These are phyloP conservation scores for Molossus molossus DNA, from an alignment of 2,797 vertebrate species.

Conservation along the genomic window DNA sequence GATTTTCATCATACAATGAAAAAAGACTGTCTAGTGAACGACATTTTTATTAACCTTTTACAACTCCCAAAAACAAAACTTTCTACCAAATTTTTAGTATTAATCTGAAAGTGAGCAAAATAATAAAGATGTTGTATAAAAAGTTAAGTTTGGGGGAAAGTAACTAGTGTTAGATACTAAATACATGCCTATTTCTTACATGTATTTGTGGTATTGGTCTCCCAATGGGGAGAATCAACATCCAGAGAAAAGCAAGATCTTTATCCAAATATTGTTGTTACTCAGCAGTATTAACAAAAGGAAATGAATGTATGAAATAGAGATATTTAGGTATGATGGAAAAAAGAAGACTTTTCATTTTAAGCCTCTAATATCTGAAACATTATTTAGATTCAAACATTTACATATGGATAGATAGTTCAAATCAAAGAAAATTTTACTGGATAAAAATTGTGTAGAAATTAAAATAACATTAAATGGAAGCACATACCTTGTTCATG, in stretches of 20 bases:
- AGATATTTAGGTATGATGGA: neutral
- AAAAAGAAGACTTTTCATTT: neutral
- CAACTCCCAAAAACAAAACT: neutral
- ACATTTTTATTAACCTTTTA: slow-evolving; percentile 5
- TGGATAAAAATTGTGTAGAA: neutral
- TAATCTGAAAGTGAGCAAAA: slow-evolving; percentile 34
- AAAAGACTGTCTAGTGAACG: neutral
- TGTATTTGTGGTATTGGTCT: too few relatives aligned
- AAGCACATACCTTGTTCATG: too few relatives aligned
- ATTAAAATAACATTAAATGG: neutral
- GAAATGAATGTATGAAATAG: neutral
- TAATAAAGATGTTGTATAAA: slow-evolving; percentile 54
- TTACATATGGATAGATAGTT: neutral
- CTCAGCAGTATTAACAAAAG: neutral
- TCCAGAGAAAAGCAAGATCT: neutral
- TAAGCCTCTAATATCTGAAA: neutral
- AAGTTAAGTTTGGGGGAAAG: neutral
- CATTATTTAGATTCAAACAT: neutral
- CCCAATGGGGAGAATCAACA: neutral
- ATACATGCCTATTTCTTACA: neutral
- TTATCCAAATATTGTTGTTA: neutral
- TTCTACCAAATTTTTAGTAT: neutral
- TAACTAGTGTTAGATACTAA: neutral
- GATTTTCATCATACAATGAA: slow-evolving; percentile 1
- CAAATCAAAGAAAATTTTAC: slow-evolving; percentile 8